Evolutionary conservation across 2,797 vertebrate species (phyloP).

Genomic region (Oreochromis grahami): DNA sequence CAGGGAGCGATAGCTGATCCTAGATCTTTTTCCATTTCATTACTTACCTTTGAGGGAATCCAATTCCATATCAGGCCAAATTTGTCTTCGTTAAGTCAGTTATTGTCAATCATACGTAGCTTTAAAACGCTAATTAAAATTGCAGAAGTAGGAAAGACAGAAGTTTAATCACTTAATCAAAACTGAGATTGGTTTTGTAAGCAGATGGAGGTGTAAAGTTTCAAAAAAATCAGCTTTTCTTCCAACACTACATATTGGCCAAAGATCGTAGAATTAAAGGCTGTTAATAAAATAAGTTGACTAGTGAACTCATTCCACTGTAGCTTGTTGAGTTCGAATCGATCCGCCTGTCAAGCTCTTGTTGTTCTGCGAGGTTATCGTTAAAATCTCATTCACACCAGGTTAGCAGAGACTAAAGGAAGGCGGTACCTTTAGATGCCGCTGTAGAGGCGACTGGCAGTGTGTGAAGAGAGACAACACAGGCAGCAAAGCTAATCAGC

Average conservation of each 20-base stretch:
- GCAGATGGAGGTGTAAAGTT: neutral
- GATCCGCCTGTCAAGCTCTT: neutral
- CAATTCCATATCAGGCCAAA: neutral
- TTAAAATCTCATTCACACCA: constrained; percentile 13
- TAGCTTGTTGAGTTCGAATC: neutral
- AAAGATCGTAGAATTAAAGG: neutral
- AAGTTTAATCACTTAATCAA: neutral
- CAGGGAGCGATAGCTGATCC: neutral
- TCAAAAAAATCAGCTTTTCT: neutral
- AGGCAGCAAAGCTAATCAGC: constrained; percentile 32
- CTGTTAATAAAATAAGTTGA: neutral
- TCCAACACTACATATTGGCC: neutral
- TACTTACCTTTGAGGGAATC: neutral
- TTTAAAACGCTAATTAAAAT: neutral
- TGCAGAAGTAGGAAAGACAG: neutral
- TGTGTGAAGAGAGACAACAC: constrained; percentile 43
- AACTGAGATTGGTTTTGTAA: neutral
- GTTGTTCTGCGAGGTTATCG: neutral
- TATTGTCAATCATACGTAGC: neutral
- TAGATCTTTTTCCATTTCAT: neutral
- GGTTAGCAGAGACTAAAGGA: neutral
- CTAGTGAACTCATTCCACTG: neutral
- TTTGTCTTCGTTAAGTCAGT: neutral
- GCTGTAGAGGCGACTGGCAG: constrained; percentile 32
- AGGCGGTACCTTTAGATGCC: constrained; percentile 5